Base-by-base conservation (phyloP, 2,113 vertebrate species). In the Indicator indicator region DNA sequence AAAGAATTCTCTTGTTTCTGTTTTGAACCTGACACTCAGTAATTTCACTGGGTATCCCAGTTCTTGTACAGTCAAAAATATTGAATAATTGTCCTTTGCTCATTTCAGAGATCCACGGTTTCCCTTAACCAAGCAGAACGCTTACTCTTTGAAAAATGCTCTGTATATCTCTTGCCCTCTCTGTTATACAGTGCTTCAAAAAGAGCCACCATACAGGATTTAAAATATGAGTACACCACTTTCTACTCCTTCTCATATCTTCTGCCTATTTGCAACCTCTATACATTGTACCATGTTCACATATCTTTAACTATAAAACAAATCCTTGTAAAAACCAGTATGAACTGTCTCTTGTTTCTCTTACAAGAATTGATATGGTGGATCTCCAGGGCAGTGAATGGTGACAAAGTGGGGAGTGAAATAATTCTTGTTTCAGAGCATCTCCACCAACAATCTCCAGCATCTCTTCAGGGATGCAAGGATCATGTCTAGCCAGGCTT, bases 31-130 rank as follows among this genome's bases (percentile, higher is more conserved):
- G 12, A 9, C 72, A 88, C 56, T 86, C 0, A 0, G 62, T 72
- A 86, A 86, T 86, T 88, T 88, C 28, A 26, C 62, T 21, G 38
- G 2, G 19, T 86, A 69, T 84, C 88, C 73, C 80, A 93, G 65
- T 68, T 90, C 48, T 62, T 72, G 26, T 26, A 54, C 13, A 48
- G 65, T 71, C 86, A 77, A 93, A 91, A 80, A 76, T 28, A 83
- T 42, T 21, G 76, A 86, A 69, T 52, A 28, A 54, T 56, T 74
- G 33, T 74, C 76, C 55, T 48, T 91, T 86, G 33, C 44, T 90
- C 2, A 0, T 85, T 93, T 85, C 46, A 80, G 62, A 83, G 64
- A 80, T 36, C 21, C 1, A 1, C 26, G 28, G 19, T 54, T 93
- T 80, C 24, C 21, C 46, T 60, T 71, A 81, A 60, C 5, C 26